These are phyloP conservation scores for Forficula auricularia DNA, from an alignment of 1,140 invertebrate genomes.

Conservation along the genomic window DNA sequence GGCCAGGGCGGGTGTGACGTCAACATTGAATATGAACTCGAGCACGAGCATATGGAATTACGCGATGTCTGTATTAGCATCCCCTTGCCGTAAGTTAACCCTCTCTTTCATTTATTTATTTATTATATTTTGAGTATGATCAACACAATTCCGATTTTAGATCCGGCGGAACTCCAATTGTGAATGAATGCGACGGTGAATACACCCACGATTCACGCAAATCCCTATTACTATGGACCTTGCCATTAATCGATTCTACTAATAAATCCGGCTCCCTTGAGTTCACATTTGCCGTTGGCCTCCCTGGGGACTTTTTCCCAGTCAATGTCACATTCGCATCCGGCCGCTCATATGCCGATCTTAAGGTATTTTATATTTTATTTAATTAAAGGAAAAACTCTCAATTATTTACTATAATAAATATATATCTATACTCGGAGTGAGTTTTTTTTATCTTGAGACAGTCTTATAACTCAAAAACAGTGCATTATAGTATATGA, in stretches of 20 bases:
- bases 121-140: too few species aligned
- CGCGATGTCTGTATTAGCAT: conserved; percentile 84
- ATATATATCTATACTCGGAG: too few species aligned
- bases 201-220: conserved; percentile 75
- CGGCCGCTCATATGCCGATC: conserved; percentile 67
- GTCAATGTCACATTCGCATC: conserved; percentile 74
- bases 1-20: conserved; percentile 84
- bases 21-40: conserved; percentile 94
- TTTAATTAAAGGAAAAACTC: too few species aligned
- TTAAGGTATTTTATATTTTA: conserved; percentile 61
- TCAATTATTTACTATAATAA: too few species aligned
- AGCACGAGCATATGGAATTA: conserved; percentile 67
- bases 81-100: conserved; percentile 81
- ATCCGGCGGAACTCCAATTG: conserved; percentile 55
- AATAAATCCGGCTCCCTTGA: conserved; percentile 88
- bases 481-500: too few species aligned
- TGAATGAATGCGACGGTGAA: conserved; percentile 87
- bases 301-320: conserved; percentile 88
- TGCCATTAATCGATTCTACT: conserved; percentile 71
- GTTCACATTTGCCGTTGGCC: conserved; percentile 63
- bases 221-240: conserved; percentile 67
- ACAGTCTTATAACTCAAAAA: too few species aligned
- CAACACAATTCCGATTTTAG: too few species aligned
- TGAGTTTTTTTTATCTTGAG: too few species aligned
- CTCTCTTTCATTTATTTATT: too few species aligned